A percentile compares a stretch with the other conserved stretches of the same genome.
These are phyloP conservation scores for Morinoia aosen DNA, from an alignment of 2,888 invertebrate genomes.

Conservation along the genomic window DNA sequence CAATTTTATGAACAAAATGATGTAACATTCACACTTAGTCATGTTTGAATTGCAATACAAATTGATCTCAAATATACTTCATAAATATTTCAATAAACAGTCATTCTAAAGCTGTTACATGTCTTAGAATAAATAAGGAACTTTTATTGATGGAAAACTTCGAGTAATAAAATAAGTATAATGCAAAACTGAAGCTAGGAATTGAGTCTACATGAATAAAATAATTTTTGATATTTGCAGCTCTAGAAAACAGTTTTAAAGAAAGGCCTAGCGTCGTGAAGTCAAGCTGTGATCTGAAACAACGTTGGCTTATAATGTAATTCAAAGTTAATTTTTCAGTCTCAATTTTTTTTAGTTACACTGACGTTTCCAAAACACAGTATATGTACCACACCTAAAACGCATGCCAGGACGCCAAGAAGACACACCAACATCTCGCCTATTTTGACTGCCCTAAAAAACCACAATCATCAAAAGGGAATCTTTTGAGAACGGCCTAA, in stretches of 20 bases:
- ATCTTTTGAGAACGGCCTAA: constrained; percentile 5
- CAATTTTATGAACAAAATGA: no score
- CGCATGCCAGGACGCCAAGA: neutral
- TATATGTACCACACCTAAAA: neutral
- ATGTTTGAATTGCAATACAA: no score
- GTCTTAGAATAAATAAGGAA: no score
- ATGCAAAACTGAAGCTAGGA: neutral
- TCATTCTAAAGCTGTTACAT: no score
- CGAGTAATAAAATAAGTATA: no score
- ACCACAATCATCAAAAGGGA: neutral
- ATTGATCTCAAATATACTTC: no score
- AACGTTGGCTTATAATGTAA: neutral
- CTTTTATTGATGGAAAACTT: no score
- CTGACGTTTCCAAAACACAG: neutral
- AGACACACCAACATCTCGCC: neutral
- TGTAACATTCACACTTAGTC: no score
- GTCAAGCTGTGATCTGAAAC: neutral
- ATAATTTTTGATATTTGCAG: no score
- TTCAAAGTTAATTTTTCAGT: neutral
- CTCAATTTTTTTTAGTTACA: neutral
- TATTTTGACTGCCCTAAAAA: neutral
- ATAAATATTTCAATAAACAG: no score
- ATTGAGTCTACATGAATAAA: neutral
- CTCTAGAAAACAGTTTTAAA: no score
- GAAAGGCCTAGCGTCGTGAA: neutral